Evolutionary conservation across 1,140 invertebrate species (phyloP), one percentile per base, ranked within the genome.

Genomic region (Neotoxoptera formosana): DNA sequence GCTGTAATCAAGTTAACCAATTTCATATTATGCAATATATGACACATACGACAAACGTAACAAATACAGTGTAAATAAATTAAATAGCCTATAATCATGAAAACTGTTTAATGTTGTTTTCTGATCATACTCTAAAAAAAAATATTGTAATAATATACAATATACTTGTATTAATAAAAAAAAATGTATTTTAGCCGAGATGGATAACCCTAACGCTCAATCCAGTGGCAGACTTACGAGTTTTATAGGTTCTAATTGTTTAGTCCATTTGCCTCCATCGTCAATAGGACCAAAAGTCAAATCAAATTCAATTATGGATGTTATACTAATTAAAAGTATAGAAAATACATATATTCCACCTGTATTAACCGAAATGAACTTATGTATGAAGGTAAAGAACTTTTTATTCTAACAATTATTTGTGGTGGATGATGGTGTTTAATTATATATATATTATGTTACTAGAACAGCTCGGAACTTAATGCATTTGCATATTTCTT

Each of bases 211-310:
- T n/a, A 97, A 97, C 23, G 96, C 97, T 95, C 98, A 99, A 96
- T 97, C 97, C 93, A 98, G 98, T 95, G 98, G 98, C 95, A 96
- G 98, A 3, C 95, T 98, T 83, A 95, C 97, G 93, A 98, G 97
- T 95, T 96, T 97, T 94, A 96, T 96, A 83, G 96, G 96, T 30
- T 97, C 98, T 4, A 97, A 97, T 95, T 97, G 96, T 36, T 95
- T 98, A 7, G 94, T 98, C 21, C 95, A 97, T 94, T 95, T 98
- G 93, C 97, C 98, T 36, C 88, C 94, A 8, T 93, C 30, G 4
- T 93, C 48, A 56, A 36, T 93, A 56, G 0, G 48, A 87, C 41
- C 25, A 25, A 93, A 51, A 7, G 56, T 56, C 36, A 6, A 86
- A 45, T 83, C 81, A 86, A 53, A 6, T 41, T 45, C 48, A n/a